Base-by-base conservation (phyloP, 2,797 vertebrate species). In the Ptychadena robeensis region DNA sequence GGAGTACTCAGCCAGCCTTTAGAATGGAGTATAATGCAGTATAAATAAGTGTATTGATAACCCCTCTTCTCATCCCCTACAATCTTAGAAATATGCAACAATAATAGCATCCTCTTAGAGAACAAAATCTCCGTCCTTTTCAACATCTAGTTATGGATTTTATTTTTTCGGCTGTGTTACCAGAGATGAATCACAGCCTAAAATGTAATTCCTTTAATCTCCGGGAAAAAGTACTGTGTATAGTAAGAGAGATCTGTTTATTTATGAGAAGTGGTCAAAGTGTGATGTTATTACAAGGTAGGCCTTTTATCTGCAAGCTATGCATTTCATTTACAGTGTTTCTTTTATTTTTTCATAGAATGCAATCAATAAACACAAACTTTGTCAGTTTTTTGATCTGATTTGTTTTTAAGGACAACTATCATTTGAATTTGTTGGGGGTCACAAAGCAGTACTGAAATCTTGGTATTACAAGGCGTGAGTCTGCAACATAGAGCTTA, bases 191-290 rank as follows among this genome's bases (percentile, higher is more conserved):
- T 61, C 53, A 80, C 67, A 38, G 35, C 22, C 38, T 59, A 57
- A 76, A 82, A 61, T 68, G 31, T 68, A 48, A 66, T 70, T 57
- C 64, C 80, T 82, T 82, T 82, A 68, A 82, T 82, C 73, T 82
- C 73, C 37, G 34, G 14, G 48, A 76, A 37, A 73, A 35, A 15
- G 61, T 48, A 82, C 64, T 40, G 30, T 69, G 73, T 69, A 53
- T 22, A 82, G 48, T 68, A 61, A 44, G 74, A 73, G 11, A 66
- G 15, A 40, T 65, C 69, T 76, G 80, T 75, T 69, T 76, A 82
- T 75, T 82, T 59, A 82, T 75, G 80, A 82, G 72, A 67, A 81
- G 37, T 59, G 72, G 80, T 38, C 64, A 68, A 67, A 82, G 80
- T 68, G 72, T 57, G 18, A 75, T 68, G 64, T 68, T 68, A 31